Percentiles rank a stretch among this genome's conserved stretches.
These are phyloP conservation scores for Tauraco erythrolophus DNA, from an alignment of 2,113 vertebrate genomes.

Conservation along the genomic window DNA sequence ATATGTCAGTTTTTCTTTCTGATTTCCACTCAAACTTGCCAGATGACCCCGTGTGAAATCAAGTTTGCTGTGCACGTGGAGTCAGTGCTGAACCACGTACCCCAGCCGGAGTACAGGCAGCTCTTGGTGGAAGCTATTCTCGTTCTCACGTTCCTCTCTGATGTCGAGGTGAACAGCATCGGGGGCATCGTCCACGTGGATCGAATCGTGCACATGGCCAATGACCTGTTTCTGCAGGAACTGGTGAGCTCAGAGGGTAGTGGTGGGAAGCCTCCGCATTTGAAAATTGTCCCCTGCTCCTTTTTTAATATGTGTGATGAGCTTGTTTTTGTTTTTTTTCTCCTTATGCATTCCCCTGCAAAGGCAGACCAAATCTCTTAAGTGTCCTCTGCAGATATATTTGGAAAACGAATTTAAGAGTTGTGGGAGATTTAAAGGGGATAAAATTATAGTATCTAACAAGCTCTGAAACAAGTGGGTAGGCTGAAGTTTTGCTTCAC, in stretches of 20 bases:
- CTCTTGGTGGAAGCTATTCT: slow-evolving; percentile 94
- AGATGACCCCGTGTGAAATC: slow-evolving; percentile 97
- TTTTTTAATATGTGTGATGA: neutral
- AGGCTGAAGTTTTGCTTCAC: neutral
- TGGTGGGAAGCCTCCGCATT: neutral
- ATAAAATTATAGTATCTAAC: neutral
- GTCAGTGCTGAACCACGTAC: slow-evolving; percentile 94
- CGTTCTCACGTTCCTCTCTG: slow-evolving; percentile 89
- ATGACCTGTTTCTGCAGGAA: slow-evolving; percentile 91
- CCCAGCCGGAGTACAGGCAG: slow-evolving; percentile 96
- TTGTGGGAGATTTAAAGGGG: neutral
- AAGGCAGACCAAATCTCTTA: neutral
- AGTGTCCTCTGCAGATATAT: neutral
- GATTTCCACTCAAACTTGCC: neutral
- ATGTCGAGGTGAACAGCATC: slow-evolving; percentile 89
- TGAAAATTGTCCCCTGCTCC: neutral
- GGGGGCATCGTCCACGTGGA: slow-evolving; percentile 90
- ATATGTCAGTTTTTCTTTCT: neutral
- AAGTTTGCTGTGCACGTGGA: slow-evolving; percentile 98
- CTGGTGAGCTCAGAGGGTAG: slow-evolving; percentile 80
- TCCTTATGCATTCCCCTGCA: neutral
- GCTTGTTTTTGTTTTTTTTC: neutral
- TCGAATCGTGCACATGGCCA: slow-evolving; percentile 90
- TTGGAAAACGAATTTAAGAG: neutral
- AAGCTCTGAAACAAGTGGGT: neutral